Evolutionary conservation across 2,888 invertebrate genomes (phyloP).

Genomic region (Pterobdella sp.): DNA sequence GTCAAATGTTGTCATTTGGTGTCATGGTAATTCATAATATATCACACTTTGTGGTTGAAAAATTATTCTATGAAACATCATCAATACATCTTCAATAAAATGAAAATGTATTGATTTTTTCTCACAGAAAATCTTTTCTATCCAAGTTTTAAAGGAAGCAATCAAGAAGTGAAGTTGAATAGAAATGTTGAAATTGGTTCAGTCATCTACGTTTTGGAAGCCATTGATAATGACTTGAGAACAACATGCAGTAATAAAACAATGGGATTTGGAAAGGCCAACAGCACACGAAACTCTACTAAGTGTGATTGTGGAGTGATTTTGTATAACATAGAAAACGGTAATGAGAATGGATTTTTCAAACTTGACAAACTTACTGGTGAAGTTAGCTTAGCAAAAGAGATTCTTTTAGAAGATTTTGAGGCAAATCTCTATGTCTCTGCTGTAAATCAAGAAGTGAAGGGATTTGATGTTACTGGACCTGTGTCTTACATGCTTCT

Average conservation of each 20-base stretch:
- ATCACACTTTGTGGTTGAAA: too few relatives aligned
- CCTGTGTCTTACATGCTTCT: conserved; percentile 23
- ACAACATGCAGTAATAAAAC: conserved; percentile 4
- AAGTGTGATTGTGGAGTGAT: conserved; percentile 27
- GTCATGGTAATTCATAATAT: too few relatives aligned
- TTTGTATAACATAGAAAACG: conserved; percentile 28
- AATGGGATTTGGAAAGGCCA: too few relatives aligned
- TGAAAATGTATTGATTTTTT: not conserved
- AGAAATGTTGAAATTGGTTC: conserved; percentile 1
- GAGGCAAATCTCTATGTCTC: conserved; percentile 16
- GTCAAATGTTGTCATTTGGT: too few relatives aligned
- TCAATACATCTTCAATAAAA: not conserved
- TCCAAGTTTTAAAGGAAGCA: not conserved
- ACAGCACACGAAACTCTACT: not conserved
- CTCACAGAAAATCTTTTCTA: not conserved
- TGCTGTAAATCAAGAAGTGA: conserved; percentile 16
- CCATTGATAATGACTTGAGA: conserved; percentile 1
- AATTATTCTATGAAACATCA: too few relatives aligned
- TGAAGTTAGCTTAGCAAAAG: not conserved
- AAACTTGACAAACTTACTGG: conserved; percentile 25
- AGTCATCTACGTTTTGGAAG: not conserved
- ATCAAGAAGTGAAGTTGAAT: not conserved
- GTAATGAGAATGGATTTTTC: conserved; percentile 27
- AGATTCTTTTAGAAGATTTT: not conserved
- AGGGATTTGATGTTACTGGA: conserved; percentile 26